Base-by-base conservation (phyloP, 2,888 invertebrate genomes). In the Pocota personata region DNA sequence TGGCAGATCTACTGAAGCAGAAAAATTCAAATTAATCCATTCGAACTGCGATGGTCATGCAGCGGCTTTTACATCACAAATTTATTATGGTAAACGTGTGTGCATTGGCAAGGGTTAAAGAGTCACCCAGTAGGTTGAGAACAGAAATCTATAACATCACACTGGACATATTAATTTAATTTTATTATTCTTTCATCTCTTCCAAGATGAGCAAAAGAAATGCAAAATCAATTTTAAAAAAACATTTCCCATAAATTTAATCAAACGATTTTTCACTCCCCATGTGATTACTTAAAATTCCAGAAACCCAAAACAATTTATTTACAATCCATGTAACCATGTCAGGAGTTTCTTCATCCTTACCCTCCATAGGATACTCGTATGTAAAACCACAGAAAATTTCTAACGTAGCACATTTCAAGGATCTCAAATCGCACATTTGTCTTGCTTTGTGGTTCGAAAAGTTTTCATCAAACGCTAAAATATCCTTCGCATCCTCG, bases 331-430 rank as follows among this genome's bases (percentile, higher is more conserved):
- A 27, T 48, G 64, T 19, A 48, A 64, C 7, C 64, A 60, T 60
- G 60, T 48, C 64, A 30, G 37, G 37, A 58, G 37, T 16, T 52
- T 27, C 3, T 1, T 3, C 37, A 3, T 21, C 4, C 21, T 12
- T 12, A 10, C 8, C 5, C 30, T 37, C 32, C 10, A 6, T 0
- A 16, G 32, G 82, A 94, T 95, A 10, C 7, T 8, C 21, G 32
- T 32, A 48, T 60, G 64, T 46, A 19, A 46, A 64, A 64, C 27
- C 64, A 43, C 46, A 46, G 16, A 64, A 6, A 64, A 43, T 60
- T 27, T 60, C 43, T 14, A n/a, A 32, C 55, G 24, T 2, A 37
- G 50, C 6, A 50, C 24, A 50, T 58, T 58, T 58, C 35, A 58
- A 37, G 57, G 12, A 58, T 58, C 10, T 58, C 37, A 19, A 35